phyloP scores from a whole-genome alignment of 1,140 invertebrate genomes.

The Sesamia nonagrioides region DNA sequence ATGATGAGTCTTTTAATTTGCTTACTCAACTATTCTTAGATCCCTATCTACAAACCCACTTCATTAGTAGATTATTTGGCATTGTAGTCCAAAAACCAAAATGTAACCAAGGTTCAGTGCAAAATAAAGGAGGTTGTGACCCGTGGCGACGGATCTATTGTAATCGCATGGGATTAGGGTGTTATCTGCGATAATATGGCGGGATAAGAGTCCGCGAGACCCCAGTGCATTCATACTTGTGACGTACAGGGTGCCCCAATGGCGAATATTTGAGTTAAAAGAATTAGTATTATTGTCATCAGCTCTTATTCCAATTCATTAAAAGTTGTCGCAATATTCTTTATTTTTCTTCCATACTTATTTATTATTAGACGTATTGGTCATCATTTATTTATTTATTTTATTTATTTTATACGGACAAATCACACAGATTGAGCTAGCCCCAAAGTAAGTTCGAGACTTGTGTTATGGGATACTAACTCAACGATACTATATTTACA shows the following conservation, averaged over 20 bases:
- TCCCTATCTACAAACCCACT: conserved; percentile 27
- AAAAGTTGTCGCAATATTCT: too few relatives aligned
- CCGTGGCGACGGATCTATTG: conserved; percentile 68
- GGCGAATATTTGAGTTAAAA: not conserved
- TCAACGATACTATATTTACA: too few relatives aligned
- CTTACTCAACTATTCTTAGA: not conserved
- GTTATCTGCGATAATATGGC: conserved; percentile 79
- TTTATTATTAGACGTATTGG: too few relatives aligned
- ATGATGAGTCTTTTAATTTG: not conserved
- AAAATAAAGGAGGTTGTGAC: conserved; percentile 78
- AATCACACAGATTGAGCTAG: too few relatives aligned
- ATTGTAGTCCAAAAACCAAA: conserved; percentile 51
- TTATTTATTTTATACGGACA: too few relatives aligned
- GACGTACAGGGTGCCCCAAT: conserved; percentile 53
- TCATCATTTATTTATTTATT: too few relatives aligned
- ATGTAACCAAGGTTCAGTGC: conserved; percentile 68
- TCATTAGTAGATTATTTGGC: conserved; percentile 8
- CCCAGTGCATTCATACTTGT: conserved; percentile 45
- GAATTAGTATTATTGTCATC: not conserved
- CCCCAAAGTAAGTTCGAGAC: too few relatives aligned
- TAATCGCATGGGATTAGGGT: conserved; percentile 82
- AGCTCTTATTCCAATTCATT: too few relatives aligned
- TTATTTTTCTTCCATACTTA: too few relatives aligned
- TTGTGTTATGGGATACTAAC: too few relatives aligned
- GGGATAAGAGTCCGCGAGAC: conserved; percentile 56